A percentile compares a stretch with the other conserved stretches of the same genome.
Evolutionary conservation across 2,888 invertebrate genomes (phyloP).

Genomic region (Alviniconcha strummeri): DNA sequence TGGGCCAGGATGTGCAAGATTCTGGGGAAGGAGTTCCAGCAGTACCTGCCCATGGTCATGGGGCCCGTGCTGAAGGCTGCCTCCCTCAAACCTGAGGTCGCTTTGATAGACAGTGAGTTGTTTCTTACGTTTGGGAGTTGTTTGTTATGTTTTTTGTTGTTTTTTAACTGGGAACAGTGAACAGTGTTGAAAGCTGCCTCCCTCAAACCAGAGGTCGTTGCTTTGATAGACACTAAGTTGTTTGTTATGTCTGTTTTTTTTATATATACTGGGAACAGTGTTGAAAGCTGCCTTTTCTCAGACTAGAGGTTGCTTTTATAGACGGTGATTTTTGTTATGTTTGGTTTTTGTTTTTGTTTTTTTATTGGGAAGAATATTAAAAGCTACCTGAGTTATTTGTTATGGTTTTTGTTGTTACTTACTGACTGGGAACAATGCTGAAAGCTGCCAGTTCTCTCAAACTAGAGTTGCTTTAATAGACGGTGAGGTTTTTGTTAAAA

Average conservation of each 20-base stretch:
- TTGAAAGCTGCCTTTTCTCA: conserved; percentile 84
- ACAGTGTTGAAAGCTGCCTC: background rate
- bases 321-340: background rate
- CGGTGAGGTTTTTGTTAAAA: too few relatives aligned
- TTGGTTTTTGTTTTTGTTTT: too few relatives aligned
- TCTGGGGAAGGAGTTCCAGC: conserved; percentile 88
- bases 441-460: too few relatives aligned
- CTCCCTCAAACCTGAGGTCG: conserved; percentile 94
- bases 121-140: background rate
- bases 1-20: conserved; percentile 99
- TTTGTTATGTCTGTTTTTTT: background rate
- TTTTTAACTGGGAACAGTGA: too few relatives aligned
- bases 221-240: background rate
- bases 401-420: too few relatives aligned
- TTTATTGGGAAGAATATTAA: too few relatives aligned
- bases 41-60: conserved; percentile 96
- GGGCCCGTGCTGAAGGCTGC: conserved; percentile 94
- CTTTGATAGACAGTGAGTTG: conserved; percentile 79
- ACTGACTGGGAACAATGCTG: too few relatives aligned
- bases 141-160: background rate
- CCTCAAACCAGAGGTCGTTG: background rate
- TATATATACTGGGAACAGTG: conserved; percentile 76
- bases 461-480: too few relatives aligned
- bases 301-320: background rate
- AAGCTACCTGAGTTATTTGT: too few relatives aligned